Evolutionary conservation across 1,140 invertebrate species (phyloP), one percentile per base, ranked within the genome.

Genomic region (Rhagoletis zephyria): DNA sequence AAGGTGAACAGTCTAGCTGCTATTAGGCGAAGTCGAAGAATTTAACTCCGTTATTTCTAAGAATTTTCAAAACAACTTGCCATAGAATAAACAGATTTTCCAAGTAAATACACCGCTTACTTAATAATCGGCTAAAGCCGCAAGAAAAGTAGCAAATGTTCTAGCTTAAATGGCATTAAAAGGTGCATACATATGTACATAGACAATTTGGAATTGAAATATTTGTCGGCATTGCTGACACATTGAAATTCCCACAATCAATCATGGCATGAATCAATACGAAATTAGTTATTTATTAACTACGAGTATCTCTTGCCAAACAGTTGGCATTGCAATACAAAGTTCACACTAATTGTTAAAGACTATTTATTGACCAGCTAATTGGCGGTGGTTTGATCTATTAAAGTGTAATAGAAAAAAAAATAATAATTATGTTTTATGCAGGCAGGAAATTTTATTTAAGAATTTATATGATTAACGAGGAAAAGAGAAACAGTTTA

Each of bases 191-290:
- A 56, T 7, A 56, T 5, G 51, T 7, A 14, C 9, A 63, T 4
- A 63, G 4, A 63, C 12, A 63, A 63, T 63, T 16, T 63, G 16
- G 12, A 1, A 63, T 63, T 63, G 0, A 63, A 63, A 63, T 63
- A 4, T n/a, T n/a, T 16, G 7, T 4, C 61, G 30, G 61, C 12
- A n/a, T 10, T 51, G 48, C 19, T 77, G 70, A 77, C 70, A 77
- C 48, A 77, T 77, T 59, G 74, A 14, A 59, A 19, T 81, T 81
- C 74, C 16, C 74, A 81, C 74, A 81, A 56, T 56, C 48, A 42
- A 81, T 81, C 56, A 81, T 56, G 6, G 42, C 16, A 19, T 51
- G n/a, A 51, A 56, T 59, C 51, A 30, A 81, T 81, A 81, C 5
- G 42, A n/a, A 4, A 56, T 74, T 45, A 48, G 45, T 74, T 48